These are phyloP conservation scores for Muntiacus muntjak DNA, from an alignment of 2,113 vertebrate genomes.

Conservation along the genomic window DNA sequence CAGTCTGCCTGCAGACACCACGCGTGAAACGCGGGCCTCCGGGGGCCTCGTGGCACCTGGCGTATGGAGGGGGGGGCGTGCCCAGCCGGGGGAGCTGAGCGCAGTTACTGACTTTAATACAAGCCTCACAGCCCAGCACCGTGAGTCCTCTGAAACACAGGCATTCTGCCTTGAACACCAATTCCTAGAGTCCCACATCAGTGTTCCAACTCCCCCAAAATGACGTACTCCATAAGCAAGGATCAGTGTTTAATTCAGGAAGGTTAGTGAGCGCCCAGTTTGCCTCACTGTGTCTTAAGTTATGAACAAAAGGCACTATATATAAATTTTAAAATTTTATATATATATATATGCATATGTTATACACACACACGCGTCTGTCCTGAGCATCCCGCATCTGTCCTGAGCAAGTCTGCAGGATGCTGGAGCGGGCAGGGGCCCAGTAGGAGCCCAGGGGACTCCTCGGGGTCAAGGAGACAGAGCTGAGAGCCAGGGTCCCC, in stretches of 20 bases:
- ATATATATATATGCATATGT: not conserved
- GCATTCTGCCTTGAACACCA: not conserved
- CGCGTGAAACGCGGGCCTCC: rapidly evolving
- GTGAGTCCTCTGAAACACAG: not conserved
- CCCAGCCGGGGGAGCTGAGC: not conserved
- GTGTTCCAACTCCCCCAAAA: not conserved
- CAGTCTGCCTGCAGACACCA: rapidly evolving
- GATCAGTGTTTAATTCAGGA: not conserved
- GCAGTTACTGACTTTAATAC: not conserved
- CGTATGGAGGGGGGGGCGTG: rapidly evolving
- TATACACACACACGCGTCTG: too few relatives aligned
- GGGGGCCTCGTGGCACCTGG: not conserved
- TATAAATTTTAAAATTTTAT: not conserved
- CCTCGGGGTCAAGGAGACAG: rapidly evolving
- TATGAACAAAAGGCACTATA: not conserved
- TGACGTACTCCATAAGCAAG: not conserved
- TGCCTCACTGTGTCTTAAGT: not conserved
- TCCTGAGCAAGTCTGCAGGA: too few relatives aligned
- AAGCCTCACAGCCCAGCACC: not conserved
- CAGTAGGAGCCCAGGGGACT: too few relatives aligned
- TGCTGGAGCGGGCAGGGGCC: rapidly evolving
- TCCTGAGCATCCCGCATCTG: rapidly evolving
- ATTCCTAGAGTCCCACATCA: not conserved
- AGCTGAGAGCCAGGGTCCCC: not conserved
- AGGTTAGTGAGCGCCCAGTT: too few relatives aligned